A percentile compares a stretch with the other conserved stretches of the same genome.
Conservation (phyloP, 2,113 vertebrate genomes). For the Falcunculus frontatus region DNA sequence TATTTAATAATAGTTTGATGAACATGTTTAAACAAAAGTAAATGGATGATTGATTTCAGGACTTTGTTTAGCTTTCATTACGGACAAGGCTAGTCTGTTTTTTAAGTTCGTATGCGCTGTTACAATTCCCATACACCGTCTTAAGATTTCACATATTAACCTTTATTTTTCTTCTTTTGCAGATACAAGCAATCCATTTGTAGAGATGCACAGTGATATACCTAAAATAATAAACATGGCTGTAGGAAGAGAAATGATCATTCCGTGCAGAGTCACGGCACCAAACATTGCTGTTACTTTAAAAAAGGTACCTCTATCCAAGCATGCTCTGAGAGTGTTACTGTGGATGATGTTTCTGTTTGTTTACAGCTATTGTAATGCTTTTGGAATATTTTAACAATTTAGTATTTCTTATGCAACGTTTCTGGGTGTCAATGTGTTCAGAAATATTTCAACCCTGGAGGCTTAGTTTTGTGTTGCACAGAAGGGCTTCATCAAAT, state of each 20-base stretch:
- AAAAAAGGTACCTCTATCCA: constrained; percentile 65
- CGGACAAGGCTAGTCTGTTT: not conserved
- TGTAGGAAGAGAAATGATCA: constrained; percentile 78
- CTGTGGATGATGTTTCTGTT: not conserved
- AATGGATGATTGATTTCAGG: not conserved
- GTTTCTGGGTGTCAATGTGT: not conserved
- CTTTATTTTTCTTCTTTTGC: constrained; percentile 45
- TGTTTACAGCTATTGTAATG: not conserved
- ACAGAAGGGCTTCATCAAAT: not conserved
- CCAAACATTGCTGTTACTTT: constrained; percentile 82
- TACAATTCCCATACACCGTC: not conserved
- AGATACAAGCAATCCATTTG: constrained; percentile 87
- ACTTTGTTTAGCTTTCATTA: not conserved
- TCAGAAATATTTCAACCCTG: not conserved
- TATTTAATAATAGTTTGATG: not conserved
- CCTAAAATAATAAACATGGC: constrained; percentile 81
- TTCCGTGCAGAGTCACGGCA: constrained; percentile 90
- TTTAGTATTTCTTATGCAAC: not conserved
- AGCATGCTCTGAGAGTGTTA: not conserved
- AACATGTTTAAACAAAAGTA: not conserved
- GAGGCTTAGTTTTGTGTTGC: not conserved
- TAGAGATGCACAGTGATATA: constrained; percentile 77
- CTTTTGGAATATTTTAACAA: not conserved
- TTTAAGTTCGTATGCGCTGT: not conserved
- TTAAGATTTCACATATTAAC: not conserved